Evolutionary conservation across 2,888 invertebrate genomes (phyloP), one percentile per base, ranked within the genome.

Genomic region (Cerastis rubricosa): DNA sequence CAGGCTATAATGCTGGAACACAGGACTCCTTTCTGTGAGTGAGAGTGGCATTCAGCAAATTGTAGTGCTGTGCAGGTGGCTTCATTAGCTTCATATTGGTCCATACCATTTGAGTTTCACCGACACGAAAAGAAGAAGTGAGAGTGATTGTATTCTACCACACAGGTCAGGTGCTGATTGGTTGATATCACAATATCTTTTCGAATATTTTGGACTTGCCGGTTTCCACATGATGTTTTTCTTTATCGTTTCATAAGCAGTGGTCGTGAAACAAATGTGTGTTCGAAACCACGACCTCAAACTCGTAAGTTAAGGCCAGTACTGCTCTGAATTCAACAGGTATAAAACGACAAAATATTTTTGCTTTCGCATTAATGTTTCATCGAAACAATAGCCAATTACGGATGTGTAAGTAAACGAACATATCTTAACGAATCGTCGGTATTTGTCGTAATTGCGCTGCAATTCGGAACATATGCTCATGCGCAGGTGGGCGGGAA

Each of bases 401-500:
- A 43, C 17, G n/a, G 70, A 67, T 63, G 29, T 71, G 68, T 73
- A 54, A 57, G 74, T 63, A 74, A 71, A 72, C 35, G 57, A 73
- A 71, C 54, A 75, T 73, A 83, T 73, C 85, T 74, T 83, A 80
- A 74, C 83, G 75, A 80, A 86, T 84, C 54, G 76, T 68, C 25
- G 68, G 65, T 71, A 85, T 85, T 85, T 85, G 75, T 74, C 66
- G 78, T 85, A 86, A 86, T 80, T 82, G 74, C 73, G 71, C 51
- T 82, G 84, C 82, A 82, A 82, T 86, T 80, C 74, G 85, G 81
- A 80, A 84, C 91, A 90, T 90, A 89, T 91, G 93, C 90, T 89
- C 89, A 45, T 22, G 90, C 89, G 90, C 92, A 93, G 90, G 93
- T 92, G 92, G 89, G 88, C 87, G 87, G 82, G 69, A 75, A 80